Evolutionary conservation across 35 echinoderm and acorn worm genomes (phyloP), one percentile per base, ranked within the genome.

Genomic region (Apostichopus californicus): DNA sequence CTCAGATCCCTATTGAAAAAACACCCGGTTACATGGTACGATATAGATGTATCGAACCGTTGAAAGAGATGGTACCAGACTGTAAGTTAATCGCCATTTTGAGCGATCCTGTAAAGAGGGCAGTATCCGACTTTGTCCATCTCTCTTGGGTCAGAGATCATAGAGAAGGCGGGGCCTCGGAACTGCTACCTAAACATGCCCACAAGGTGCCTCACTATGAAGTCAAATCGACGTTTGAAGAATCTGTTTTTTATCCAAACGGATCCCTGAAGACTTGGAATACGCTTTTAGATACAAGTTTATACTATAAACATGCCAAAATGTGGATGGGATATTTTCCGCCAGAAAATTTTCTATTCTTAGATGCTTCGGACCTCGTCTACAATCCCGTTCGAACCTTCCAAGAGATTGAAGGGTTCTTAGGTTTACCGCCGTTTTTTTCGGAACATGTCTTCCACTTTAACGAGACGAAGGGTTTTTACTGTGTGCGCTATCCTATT

Each of bases 81-180:
- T 83, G 95, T 23, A 95, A 95, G 58, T 66, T 98, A 23, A 98
- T 98, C 52, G 80, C 93, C n/a, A 92, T 98, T 54, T 71, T 98
- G 15, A 87, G 94, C 6, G 94, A 98, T 65, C 96, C 96, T 1
- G 92, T 98, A n/a, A 70, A 78, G 15, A 65, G 96, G 73, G 96
- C 94, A 6, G 75, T 98, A 5, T 98, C 96, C 6, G 96, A 98
- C 73, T 98, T 84, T 87, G 91, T 92, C 9, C 95, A 96, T n/a
- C 59, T 96, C 22, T 64, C 28, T 14, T 91, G 12, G 12, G 87
- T 91, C 8, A 64, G 80, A 9, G 77, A 91, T 54, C 90, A 73
- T 23, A 17, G 66, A 10, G 52, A 55, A 84, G 86, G 78, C 21
- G 77, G 78, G 18, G 59, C 59, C 77, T 9, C 18, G 0, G 79